Base-by-base conservation (phyloP, 2,888 invertebrate species). In the Hydraecia micacea region DNA sequence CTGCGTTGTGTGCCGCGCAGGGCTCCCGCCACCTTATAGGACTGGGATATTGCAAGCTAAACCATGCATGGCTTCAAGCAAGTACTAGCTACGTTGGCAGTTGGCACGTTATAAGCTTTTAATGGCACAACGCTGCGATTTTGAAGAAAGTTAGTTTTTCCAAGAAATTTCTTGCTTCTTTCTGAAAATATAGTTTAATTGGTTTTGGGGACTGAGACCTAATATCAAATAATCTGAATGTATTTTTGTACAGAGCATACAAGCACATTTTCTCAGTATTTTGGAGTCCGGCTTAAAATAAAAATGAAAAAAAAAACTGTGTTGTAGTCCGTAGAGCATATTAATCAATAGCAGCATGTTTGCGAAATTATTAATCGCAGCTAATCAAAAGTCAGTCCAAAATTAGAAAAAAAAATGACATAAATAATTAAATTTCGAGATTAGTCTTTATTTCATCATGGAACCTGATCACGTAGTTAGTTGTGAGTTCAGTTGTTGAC, bases 21-120 rank as follows among this genome's bases (percentile, higher is more conserved):
- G 77, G 77, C 85, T 80, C 76, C 83, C 74, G 85, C 81, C 81
- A 75, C 70, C 73, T 69, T 74, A 84, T 71, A 77, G 85, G 84
- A 81, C 77, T 73, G 80, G 82, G 88, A 80, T 81, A 89, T 85
- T 75, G 85, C 75, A 79, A 81, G 75, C 70, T 83, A 73, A 77
- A 68, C 67, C 63, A 75, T 75, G 90, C 86, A 86, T 72, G 77
- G 87, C 52, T 63, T 9, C 39, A 11, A 62, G 81, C 68, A 84
- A 86, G 84, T 83, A 63, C 66, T 11, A n/a, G 1, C 21, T 58
- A 1, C 49, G 15, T 21, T n/a, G 62, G 8, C 25, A 39, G 28
- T 21, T n/a, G 58, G 7, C 21, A 39, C n/a, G 8, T 49, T 32
- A 39, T 18, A n/a, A 2, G n/a, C 1, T 25, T 66, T 62, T 58